Conservation (phyloP, 2,888 invertebrate genomes). For the Drosophila cognata region DNA sequence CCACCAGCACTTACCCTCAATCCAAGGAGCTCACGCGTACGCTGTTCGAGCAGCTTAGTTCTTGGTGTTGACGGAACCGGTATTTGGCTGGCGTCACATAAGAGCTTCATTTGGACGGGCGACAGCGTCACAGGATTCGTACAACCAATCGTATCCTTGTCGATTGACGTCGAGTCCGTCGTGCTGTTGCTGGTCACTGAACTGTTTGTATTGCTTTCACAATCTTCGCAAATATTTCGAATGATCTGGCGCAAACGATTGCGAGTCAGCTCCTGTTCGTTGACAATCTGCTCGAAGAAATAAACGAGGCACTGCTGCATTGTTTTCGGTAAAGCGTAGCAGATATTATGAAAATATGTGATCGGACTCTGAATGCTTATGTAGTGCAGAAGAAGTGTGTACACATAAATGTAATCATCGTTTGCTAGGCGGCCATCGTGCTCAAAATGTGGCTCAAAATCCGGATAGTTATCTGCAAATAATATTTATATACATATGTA, state of each 20-base stretch:
- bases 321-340: conserved; percentile 72
- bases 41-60: conserved; percentile 79
- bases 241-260: conserved; percentile 72
- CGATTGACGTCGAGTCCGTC: conserved; percentile 1
- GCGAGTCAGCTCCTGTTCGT: conserved; percentile 62
- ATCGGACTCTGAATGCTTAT: conserved; percentile 80
- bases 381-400: conserved; percentile 83
- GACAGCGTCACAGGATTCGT: background rate
- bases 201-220: background rate
- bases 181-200: background rate
- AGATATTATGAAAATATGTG: conserved; percentile 79
- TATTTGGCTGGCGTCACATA: background rate
- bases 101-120: background rate
- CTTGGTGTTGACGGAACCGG: conserved; percentile 49
- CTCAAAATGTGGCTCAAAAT: conserved; percentile 72
- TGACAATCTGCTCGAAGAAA: conserved; percentile 78
- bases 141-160: conserved; percentile 1
- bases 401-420: conserved; percentile 81
- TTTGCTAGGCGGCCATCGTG: conserved; percentile 65
- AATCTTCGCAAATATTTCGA: conserved; percentile 41
- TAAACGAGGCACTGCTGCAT: conserved; percentile 76
- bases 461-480: conserved; percentile 76
- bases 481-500: background rate
- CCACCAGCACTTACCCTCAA: conserved; percentile 67
- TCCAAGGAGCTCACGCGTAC: conserved; percentile 77